Evolutionary conservation across 2,113 vertebrate species (phyloP).

Genomic region (Perca schrenkii): DNA sequence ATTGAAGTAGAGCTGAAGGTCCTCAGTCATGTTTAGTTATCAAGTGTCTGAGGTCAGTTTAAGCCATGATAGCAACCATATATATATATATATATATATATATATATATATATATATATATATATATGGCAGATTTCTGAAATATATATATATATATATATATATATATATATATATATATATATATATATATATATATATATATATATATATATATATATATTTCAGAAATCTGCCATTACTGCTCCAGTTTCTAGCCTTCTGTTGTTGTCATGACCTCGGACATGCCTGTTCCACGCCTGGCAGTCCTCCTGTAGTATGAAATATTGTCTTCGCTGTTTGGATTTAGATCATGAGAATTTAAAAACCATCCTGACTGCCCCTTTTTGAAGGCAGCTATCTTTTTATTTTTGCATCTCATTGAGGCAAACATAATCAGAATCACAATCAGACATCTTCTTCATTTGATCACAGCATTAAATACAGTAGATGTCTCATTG

Average conservation of each 20-base stretch:
- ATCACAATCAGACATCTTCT: not conserved
- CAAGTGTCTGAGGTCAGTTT: constrained; percentile 17
- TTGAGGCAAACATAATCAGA: not conserved
- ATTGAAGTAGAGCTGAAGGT: constrained; percentile 18
- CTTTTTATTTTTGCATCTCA: not conserved
- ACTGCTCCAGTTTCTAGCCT: not conserved
- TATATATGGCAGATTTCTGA: no score
- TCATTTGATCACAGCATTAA: not conserved
- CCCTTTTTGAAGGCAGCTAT: constrained; percentile 2
- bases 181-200: not conserved
- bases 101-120: no score
- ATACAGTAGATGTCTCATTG: no score
- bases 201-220: no score
- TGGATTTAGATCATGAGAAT: not conserved
- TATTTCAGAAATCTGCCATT: no score
- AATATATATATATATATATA: not conserved
- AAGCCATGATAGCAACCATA: not conserved
- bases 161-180: not conserved
- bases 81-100: no score
- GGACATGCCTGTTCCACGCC: not conserved
- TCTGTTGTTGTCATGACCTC: constrained; percentile 11
- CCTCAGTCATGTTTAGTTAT: not conserved
- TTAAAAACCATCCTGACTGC: not conserved
- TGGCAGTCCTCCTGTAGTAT: not conserved
- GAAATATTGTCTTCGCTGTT: not conserved